Base-by-base conservation (phyloP, 2,888 invertebrate species). In the Drosophila pegasa region DNA sequence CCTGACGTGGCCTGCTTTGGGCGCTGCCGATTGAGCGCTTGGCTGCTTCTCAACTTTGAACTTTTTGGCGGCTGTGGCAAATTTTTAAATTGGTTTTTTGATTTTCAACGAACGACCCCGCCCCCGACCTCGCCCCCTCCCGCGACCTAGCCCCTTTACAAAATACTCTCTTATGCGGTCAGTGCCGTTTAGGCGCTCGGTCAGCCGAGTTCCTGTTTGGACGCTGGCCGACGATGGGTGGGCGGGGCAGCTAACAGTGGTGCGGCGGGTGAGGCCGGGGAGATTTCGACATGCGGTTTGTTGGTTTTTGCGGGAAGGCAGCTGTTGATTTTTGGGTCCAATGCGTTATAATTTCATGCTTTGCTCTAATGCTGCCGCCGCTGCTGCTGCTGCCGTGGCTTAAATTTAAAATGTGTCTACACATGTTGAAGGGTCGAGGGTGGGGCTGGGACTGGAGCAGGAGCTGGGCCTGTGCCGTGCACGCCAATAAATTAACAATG, bases 241-340 rank as follows among this genome's bases (percentile, higher is more conserved):
- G 2, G 31, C 47, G 31, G n/a, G 14, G 33, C 20, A 63, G 43
- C 7, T 33, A 6, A 16, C 27, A 43, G 47, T 48, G 54, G 43
- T 51, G 29, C 43, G 33, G 70, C 43, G 51, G 52, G 57, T 27
- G 48, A 25, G 38, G 27, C 47, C 48, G 48, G 69, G 52, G 41
- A 57, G 58, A 68, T 82, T 71, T 75, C 80, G 76, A 76, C 82
- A 83, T 83, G 82, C 78, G 87, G 82, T 83, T 86, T 83, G 87
- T 86, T 86, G 82, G 82, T 83, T 86, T 82, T 76, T 83, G 84
- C 60, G 82, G 87, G 68, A 64, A 78, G 82, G 86, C 82, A 86
- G 82, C 87, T 83, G 82, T 83, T 83, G 84, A 83, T 86, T 83
- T 83, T 83, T 83, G 78, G 78, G 84, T 72, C 86, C 81, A 85